These are phyloP conservation scores for Harlomillsia oculata DNA, from an alignment of 1,140 invertebrate genomes.

Conservation along the genomic window DNA sequence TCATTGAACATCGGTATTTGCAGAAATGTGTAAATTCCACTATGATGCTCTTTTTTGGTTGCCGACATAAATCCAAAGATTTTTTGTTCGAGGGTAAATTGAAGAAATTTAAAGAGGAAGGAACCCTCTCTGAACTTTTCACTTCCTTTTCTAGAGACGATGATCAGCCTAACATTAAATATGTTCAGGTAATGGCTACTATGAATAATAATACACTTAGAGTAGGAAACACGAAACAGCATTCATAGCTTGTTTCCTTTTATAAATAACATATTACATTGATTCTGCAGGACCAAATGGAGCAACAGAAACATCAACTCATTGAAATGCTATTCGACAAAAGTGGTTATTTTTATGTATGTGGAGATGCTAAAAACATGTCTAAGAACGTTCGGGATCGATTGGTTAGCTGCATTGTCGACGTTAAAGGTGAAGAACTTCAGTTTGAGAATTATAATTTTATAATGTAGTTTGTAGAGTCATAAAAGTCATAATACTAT, in stretches of 20 bases:
- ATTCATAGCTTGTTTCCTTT: not conserved
- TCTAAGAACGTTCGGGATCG: conserved; percentile 54
- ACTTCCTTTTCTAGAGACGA: conserved; percentile 57
- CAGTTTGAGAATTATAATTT: not conserved
- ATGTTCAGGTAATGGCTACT: conserved; percentile 47
- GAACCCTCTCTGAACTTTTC: conserved; percentile 47
- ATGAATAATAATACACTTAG: no score
- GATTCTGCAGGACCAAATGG: conserved; percentile 45
- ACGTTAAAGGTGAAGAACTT: conserved; percentile 38
- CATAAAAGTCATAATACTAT: not conserved
- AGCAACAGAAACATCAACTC: conserved; percentile 46
- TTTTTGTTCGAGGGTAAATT: conserved; percentile 52
- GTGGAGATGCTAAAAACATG: conserved; percentile 66
- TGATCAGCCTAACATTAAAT: conserved; percentile 41
- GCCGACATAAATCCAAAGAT: conserved; percentile 55
- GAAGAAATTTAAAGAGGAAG: conserved; percentile 42
- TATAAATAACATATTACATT: not conserved
- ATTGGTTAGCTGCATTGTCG: conserved; percentile 48
- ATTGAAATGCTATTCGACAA: conserved; percentile 49
- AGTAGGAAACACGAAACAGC: not conserved
- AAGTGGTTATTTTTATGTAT: conserved; percentile 56
- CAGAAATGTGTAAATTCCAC: conserved; percentile 34
- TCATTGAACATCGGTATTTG: conserved; percentile 48
- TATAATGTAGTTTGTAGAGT: not conserved
- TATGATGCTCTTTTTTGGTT: conserved; percentile 63